These are phyloP conservation scores for Barypeithes pellucidus DNA, from an alignment of 2,888 invertebrate species.

Conservation along the genomic window DNA sequence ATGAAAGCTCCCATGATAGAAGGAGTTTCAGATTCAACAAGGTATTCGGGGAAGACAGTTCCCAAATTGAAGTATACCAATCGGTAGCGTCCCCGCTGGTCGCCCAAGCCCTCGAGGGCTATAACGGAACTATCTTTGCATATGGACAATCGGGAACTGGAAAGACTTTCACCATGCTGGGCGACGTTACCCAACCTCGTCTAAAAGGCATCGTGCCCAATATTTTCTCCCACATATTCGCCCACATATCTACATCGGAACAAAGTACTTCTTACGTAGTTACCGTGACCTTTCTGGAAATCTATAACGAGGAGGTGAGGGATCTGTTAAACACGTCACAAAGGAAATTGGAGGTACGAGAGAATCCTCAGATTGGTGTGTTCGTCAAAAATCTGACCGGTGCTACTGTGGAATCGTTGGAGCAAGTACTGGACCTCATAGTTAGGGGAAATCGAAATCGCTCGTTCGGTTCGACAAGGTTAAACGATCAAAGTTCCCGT, in stretches of 20 bases:
- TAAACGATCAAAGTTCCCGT: conserved; percentile 95
- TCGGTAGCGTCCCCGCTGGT: conserved; percentile 95
- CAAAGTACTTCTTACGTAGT: conserved; percentile 89
- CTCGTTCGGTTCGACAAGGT: conserved; percentile 84
- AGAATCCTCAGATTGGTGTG: conserved; percentile 94
- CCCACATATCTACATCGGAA: conserved; percentile 91
- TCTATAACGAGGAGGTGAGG: conserved; percentile 97
- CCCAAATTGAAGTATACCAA: conserved; percentile 93
- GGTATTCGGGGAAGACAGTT: conserved; percentile 87
- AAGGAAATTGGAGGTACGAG: conserved; percentile 89
- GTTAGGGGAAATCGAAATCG: conserved; percentile 94
- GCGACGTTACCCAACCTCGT: conserved; percentile 87
- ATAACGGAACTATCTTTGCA: conserved; percentile 92
- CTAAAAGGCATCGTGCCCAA: conserved; percentile 96
- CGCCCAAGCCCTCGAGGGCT: conserved; percentile 93
- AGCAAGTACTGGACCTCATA: conserved; percentile 96
- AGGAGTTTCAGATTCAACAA: conserved; percentile 93
- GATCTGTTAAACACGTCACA: conserved; percentile 82
- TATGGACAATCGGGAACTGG: conserved; percentile 95
- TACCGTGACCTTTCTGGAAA: conserved; percentile 96
- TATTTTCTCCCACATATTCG: conserved; percentile 98
- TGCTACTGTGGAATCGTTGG: conserved; percentile 95
- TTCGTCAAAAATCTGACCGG: conserved; percentile 96
- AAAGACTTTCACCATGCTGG: conserved; percentile 98
- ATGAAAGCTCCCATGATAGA: conserved; percentile 75